phyloP scores from a whole-genome alignment of 2,888 invertebrate species.

The Punctoribates punctum region DNA sequence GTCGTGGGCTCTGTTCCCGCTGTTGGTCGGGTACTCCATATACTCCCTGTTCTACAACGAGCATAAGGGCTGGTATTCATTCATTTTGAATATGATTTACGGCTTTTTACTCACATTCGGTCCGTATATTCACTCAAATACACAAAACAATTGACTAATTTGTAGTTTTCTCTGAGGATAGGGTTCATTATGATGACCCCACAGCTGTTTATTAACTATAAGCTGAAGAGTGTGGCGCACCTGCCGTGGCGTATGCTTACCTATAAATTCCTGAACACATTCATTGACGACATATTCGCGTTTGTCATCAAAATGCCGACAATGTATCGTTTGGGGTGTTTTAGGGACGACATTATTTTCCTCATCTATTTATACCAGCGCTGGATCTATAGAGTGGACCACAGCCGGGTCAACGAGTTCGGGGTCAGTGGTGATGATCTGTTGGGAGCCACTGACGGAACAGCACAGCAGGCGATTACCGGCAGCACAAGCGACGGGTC shows the following conservation, averaged over 20 bases:
- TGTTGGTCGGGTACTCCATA: constrained; percentile 84
- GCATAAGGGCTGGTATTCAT: constrained; percentile 99
- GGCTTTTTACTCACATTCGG: constrained; percentile 93
- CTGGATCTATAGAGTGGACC: constrained; percentile 97
- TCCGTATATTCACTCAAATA: constrained; percentile 48
- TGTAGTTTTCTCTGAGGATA: no score
- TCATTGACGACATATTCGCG: constrained; percentile 99
- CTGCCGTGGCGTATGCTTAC: constrained; percentile 99
- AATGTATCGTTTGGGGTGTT: constrained; percentile 94
- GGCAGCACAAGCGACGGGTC: not conserved
- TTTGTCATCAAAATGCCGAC: constrained; percentile 99
- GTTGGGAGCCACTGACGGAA: constrained; percentile 18
- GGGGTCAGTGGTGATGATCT: constrained; percentile 86
- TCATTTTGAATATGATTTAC: constrained; percentile 90
- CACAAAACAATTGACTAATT: not conserved
- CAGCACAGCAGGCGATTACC: not conserved
- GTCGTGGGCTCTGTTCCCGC: constrained; percentile 91
- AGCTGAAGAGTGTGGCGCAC: constrained; percentile 97
- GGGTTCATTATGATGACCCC: constrained; percentile 99
- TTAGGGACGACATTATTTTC: constrained; percentile 98
- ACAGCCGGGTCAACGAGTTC: constrained; percentile 91
- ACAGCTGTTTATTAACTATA: constrained; percentile 98
- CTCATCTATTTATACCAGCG: constrained; percentile 97
- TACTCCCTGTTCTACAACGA: constrained; percentile 94
- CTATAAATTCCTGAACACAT: constrained; percentile 98